Percentiles rank a stretch among this genome's conserved stretches.
Conservation (phyloP, 2,888 invertebrate species). For the Thumatha senex region DNA sequence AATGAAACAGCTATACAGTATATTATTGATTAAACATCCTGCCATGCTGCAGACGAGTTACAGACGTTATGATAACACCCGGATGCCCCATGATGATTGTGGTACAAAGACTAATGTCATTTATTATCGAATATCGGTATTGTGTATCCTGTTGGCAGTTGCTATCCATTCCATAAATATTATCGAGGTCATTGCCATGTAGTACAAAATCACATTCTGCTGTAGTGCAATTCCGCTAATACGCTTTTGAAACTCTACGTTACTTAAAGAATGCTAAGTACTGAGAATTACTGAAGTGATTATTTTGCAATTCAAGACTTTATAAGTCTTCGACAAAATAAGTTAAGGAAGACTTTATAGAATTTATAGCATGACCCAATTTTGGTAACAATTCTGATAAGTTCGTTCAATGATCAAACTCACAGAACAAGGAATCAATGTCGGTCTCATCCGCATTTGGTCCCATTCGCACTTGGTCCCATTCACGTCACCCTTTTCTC, state of each 20-base stretch:
- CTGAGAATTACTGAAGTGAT: neutral
- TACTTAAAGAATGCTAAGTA: too few species aligned
- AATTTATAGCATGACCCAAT: too few species aligned
- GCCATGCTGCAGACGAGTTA: constrained; percentile 39
- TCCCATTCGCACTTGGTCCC: too few species aligned
- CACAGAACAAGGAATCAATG: too few species aligned
- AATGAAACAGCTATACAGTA: neutral
- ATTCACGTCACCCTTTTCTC: too few species aligned
- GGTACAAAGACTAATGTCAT: constrained; percentile 13
- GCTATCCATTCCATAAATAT: constrained; percentile 29
- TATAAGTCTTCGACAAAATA: too few species aligned
- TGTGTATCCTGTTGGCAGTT: constrained; percentile 29
- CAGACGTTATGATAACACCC: constrained; percentile 49
- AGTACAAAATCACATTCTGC: neutral
- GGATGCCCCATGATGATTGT: constrained; percentile 44
- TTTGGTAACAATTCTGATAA: too few species aligned
- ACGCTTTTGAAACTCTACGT: too few species aligned
- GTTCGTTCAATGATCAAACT: too few species aligned
- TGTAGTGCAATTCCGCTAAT: neutral
- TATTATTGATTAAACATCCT: constrained; percentile 1
- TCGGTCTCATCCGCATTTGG: too few species aligned
- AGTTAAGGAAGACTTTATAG: too few species aligned
- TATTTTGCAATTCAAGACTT: neutral
- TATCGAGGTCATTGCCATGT: constrained; percentile 27
- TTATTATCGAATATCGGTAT: constrained; percentile 17